Evolutionary conservation across 2,113 vertebrate species (phyloP).

Genomic region (Vanacampus margaritifer): DNA sequence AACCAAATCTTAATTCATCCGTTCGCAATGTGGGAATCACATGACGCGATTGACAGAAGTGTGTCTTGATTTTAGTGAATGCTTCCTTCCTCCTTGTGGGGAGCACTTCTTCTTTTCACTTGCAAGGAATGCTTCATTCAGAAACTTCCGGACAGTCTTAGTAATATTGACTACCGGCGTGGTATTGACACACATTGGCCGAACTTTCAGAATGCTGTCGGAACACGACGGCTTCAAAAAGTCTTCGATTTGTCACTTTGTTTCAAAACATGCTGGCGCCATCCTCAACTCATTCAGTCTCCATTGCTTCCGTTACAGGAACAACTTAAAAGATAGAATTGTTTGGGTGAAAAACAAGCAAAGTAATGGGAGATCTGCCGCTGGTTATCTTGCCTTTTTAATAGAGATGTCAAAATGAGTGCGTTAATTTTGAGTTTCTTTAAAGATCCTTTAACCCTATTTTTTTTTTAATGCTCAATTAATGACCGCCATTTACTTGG

Average conservation of each 20-base stretch:
- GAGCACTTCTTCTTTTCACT: constrained; percentile 38
- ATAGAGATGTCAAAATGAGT: too few species aligned
- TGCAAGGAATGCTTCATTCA: background rate
- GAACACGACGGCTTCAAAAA: background rate
- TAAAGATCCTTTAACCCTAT: too few species aligned
- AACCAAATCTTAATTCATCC: background rate
- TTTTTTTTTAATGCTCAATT: too few species aligned
- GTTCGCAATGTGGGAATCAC: background rate
- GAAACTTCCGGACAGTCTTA: background rate
- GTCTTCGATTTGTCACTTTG: background rate
- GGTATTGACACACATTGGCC: background rate
- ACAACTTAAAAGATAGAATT: too few species aligned
- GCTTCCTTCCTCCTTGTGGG: constrained; percentile 42
- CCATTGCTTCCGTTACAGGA: background rate
- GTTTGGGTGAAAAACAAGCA: too few species aligned
- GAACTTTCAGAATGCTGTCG: background rate
- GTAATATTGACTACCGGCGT: too few species aligned
- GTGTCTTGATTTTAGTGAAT: background rate
- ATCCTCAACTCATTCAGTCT: background rate
- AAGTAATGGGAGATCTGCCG: too few species aligned
- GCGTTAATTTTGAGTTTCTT: too few species aligned
- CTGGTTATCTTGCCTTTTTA: too few species aligned
- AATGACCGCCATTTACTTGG: too few species aligned
- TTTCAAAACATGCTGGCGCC: background rate
- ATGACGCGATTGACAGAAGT: background rate